phyloP scores from a whole-genome alignment of 2,888 invertebrate genomes.

The Hipparchia sbordonii region DNA sequence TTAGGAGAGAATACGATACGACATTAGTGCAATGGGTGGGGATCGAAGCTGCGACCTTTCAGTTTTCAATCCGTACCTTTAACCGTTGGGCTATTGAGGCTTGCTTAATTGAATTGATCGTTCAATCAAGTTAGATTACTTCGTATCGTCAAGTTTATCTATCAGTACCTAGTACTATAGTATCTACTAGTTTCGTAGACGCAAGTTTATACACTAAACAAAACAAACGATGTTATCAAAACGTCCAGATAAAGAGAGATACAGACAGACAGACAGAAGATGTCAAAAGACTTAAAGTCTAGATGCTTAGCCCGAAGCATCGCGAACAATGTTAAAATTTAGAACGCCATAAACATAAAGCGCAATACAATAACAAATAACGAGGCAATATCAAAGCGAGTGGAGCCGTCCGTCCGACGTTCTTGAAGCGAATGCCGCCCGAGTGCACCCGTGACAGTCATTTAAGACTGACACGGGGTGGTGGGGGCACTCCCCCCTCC shows the following conservation, averaged over 20 bases:
- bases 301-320: constrained; percentile 20
- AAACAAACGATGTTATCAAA: constrained; percentile 6
- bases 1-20: no score
- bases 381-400: constrained; percentile 69
- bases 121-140: no score
- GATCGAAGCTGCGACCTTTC: no score
- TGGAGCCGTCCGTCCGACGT: constrained; percentile 70
- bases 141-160: neutral
- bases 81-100: no score
- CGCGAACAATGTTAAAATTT: constrained; percentile 41
- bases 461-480: constrained; percentile 80
- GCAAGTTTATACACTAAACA: neutral
- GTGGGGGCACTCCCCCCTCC: constrained; percentile 46
- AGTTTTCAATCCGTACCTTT: no score
- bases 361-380: constrained; percentile 70
- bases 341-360: constrained; percentile 50
- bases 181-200: neutral
- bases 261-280: constrained; percentile 10
- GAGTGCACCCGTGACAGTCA: constrained; percentile 81
- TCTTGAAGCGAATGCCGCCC: constrained; percentile 67
- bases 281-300: constrained; percentile 24
- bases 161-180: no score
- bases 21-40: no score
- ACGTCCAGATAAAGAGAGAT: constrained; percentile 13
- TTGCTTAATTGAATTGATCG: no score